Percentiles rank a stretch among this genome's conserved stretches.
Conservation (phyloP, 2,113 vertebrate species). For the Hydropotes inermis region DNA sequence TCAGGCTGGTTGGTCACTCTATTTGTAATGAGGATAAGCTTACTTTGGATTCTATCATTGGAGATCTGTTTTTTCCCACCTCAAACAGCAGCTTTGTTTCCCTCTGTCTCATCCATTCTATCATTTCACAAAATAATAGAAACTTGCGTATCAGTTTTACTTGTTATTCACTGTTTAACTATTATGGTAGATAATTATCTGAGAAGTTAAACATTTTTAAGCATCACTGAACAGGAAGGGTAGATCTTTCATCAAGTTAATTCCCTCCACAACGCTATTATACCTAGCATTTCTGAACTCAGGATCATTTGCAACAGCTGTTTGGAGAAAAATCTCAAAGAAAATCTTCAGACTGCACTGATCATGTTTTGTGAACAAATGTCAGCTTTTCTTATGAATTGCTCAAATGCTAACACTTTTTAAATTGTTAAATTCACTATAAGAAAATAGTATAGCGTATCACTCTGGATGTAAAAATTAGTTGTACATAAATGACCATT, state of each 20-base stretch:
- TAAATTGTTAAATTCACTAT: neutral
- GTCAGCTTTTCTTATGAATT: neutral
- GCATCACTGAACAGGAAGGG: neutral
- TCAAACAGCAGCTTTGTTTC: neutral
- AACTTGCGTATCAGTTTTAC: neutral
- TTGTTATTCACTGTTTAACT: neutral
- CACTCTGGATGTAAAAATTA: neutral
- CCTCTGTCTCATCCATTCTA: neutral
- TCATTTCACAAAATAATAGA: neutral
- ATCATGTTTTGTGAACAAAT: neutral
- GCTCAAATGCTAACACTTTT: neutral
- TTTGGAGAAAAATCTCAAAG: neutral
- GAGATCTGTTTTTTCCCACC: neutral
- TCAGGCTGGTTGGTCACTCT: neutral
- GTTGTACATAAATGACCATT: neutral
- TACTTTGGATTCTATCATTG: neutral
- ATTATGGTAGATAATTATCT: neutral
- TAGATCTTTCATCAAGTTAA: neutral
- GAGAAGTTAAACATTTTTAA: neutral
- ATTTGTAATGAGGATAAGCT: neutral
- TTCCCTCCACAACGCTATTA: neutral
- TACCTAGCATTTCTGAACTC: neutral
- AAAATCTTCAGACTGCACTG: neutral
- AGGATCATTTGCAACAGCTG: neutral
- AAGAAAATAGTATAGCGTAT: neutral